Base-by-base conservation (phyloP, 2,888 invertebrate genomes). In the Scaeva pyrastri region DNA sequence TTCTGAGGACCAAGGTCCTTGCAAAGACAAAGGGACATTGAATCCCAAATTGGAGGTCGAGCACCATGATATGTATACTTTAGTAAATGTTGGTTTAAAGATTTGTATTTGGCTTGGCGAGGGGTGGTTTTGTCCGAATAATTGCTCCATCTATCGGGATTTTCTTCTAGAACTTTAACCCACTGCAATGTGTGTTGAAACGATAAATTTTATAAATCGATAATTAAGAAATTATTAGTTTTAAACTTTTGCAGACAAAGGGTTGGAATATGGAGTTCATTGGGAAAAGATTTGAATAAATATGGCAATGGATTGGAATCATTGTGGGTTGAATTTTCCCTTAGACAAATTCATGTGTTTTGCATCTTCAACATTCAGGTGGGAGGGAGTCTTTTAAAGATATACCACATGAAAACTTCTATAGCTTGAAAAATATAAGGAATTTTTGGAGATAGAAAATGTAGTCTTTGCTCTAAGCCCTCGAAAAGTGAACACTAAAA, bases 1-100 rank as follows among this genome's bases (percentile, higher is more conserved):
- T 56, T 70, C 23, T n/a, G 12, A 64, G 48, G 21, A 58, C 88
- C 89, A 90, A 90, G 90, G 90, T 91, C 90, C 89, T 90, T 91
- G 88, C 91, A 90, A 90, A 91, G 90, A 90, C 90, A 90, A 90
- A 90, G 90, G 90, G 90, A 89, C 90, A 91, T 90, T 90, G 90
- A 89, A 90, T 55, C 89, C 64, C 64, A 41, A 64, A 79, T 74
- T 73, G 43, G 62, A 56, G 77, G 78, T 73, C 79, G 83, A n/a
- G 21, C 58, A 76, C 76, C 56, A 71, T 75, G 56, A 71, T 76
- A 71, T 71, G 64, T 71, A 31, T 71, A 48, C 56, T 58, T n/a
- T 55, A 55, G n/a, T 55, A 64, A 76, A 41, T 21, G 58, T 72
- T 77, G 26, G 58, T 52, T 7, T 31, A 23, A 48, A 56, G 60